A percentile compares a stretch with the other conserved stretches of the same genome.
Conservation (phyloP, 2,888 invertebrate species). For the Clistopyga incitator region DNA sequence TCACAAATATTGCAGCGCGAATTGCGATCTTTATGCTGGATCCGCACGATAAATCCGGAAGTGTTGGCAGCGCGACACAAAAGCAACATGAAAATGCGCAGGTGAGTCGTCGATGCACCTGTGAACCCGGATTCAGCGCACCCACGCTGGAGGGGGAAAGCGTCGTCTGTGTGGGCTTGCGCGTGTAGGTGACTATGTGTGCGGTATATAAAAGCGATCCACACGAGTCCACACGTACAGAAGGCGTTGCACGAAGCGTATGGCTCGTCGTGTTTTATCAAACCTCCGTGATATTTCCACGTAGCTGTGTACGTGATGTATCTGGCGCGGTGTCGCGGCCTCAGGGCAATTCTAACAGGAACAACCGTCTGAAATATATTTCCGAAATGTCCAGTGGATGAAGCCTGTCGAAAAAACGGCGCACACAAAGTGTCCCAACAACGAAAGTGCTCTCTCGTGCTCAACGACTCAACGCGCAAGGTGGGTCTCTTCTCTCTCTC, state of each 20-base stretch:
- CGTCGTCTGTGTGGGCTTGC: neutral
- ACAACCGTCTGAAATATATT: constrained; percentile 27
- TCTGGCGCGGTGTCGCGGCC: constrained; percentile 49
- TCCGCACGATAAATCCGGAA: neutral
- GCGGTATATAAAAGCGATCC: constrained; percentile 8
- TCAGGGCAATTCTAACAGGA: constrained; percentile 33
- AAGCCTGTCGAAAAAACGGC: constrained; percentile 21
- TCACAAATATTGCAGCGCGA: neutral
- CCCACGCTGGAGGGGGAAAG: constrained; percentile 19
- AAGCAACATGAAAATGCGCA: constrained; percentile 16
- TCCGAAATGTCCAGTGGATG: constrained; percentile 45
- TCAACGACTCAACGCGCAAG: constrained; percentile 41
- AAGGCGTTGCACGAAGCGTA: constrained; percentile 36
- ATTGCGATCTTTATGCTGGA: neutral
- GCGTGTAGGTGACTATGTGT: neutral
- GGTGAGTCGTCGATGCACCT: constrained; percentile 34
- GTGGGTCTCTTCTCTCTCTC: constrained; percentile 50
- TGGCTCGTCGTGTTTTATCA: constrained; percentile 34
- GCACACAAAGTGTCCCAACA: neutral
- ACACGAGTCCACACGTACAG: constrained; percentile 22
- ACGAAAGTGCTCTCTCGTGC: constrained; percentile 16
- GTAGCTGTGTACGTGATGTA: constrained; percentile 48
- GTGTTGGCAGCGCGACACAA: too few relatives aligned
- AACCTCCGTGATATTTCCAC: constrained; percentile 55
- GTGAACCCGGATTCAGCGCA: constrained; percentile 45